A percentile compares a stretch with the other conserved stretches of the same genome.
Conservation (phyloP, 2,888 invertebrate species). For the Galeruca laticollis region DNA sequence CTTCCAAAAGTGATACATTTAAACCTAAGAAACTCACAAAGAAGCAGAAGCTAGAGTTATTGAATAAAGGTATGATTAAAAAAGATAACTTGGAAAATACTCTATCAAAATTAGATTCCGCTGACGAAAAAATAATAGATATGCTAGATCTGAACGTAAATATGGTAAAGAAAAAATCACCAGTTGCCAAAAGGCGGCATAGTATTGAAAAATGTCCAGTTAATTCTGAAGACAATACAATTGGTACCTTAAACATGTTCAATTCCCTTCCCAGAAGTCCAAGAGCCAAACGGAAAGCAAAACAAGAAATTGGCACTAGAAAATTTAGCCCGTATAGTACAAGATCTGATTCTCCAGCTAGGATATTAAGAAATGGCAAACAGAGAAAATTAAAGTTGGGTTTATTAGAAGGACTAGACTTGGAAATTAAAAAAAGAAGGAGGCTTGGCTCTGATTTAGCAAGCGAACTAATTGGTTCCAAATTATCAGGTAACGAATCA, state of each 20-base stretch:
- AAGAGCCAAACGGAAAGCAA: constrained; percentile 57
- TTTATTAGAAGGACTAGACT: constrained; percentile 72
- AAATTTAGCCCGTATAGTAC: constrained; percentile 72
- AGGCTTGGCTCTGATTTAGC: constrained; percentile 71
- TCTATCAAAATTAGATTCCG: constrained; percentile 58
- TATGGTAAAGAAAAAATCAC: constrained; percentile 55
- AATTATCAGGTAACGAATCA: constrained; percentile 74
- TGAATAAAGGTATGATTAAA: constrained; percentile 58
- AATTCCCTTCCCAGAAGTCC: constrained; percentile 59
- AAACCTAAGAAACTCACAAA: constrained; percentile 57
- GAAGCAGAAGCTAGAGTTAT: constrained; percentile 52
- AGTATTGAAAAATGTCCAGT: constrained; percentile 65
- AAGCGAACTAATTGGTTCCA: constrained; percentile 73
- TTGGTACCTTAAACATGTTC: constrained; percentile 52
- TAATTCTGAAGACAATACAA: constrained; percentile 49
- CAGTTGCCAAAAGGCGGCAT: constrained; percentile 59
- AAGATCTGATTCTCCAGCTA: constrained; percentile 71
- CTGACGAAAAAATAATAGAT: constrained; percentile 63
- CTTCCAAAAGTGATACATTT: constrained; percentile 53
- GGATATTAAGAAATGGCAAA: constrained; percentile 76
- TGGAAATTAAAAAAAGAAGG: constrained; percentile 67
- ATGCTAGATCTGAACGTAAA: constrained; percentile 64
- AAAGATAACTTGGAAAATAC: constrained; percentile 62
- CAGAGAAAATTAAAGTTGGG: constrained; percentile 73
- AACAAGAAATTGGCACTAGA: constrained; percentile 55